Conservation (phyloP, 2,797 vertebrate genomes). For the Sebastiscus tertius region DNA sequence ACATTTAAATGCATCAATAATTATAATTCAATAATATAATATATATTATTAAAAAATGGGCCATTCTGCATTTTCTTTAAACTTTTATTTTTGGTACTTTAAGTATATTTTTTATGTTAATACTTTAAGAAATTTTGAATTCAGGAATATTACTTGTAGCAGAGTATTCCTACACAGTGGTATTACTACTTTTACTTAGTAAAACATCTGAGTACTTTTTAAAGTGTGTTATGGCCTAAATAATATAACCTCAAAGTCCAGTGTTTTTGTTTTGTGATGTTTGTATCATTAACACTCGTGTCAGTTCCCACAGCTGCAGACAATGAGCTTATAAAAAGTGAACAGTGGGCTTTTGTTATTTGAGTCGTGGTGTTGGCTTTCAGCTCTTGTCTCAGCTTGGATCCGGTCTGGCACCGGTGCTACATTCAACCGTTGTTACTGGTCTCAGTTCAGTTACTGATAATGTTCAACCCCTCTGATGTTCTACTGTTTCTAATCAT, state of each 20-base stretch:
- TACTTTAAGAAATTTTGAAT: too few relatives aligned
- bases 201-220: neutral
- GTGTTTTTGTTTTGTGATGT: constrained; percentile 6
- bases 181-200: too few relatives aligned
- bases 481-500: neutral
- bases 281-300: constrained; percentile 33
- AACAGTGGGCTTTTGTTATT: constrained; percentile 55
- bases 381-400: constrained; percentile 30
- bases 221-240: neutral
- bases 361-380: constrained; percentile 52
- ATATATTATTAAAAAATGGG: too few relatives aligned
- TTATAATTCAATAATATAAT: too few relatives aligned
- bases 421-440: neutral
- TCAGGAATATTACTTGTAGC: too few relatives aligned
- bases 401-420: neutral
- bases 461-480: neutral
- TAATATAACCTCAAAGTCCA: neutral
- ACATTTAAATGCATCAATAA: too few relatives aligned
- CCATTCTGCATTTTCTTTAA: too few relatives aligned
- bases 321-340: constrained; percentile 38
- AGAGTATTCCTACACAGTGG: too few relatives aligned
- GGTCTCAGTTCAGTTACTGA: neutral
- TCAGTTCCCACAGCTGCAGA: constrained; percentile 53
- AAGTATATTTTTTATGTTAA: too few relatives aligned
- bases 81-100: too few relatives aligned